Evolutionary conservation across 2,113 vertebrate species (phyloP), one percentile per base, ranked within the genome.

Genomic region (Dolichallabes microphthalmus): DNA sequence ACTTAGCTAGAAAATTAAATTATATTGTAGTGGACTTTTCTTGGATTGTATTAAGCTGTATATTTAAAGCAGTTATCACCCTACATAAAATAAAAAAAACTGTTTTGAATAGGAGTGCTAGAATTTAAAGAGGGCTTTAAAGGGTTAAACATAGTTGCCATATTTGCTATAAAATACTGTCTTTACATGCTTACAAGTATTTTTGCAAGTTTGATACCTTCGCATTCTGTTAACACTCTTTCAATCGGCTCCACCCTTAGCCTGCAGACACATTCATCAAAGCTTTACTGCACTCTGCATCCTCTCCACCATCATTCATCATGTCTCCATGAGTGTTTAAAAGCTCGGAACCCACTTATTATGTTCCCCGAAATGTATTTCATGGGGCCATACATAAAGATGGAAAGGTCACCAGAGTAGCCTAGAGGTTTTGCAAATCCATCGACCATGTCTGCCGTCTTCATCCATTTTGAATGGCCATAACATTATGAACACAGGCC

Each of bases 191-290:
- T 10, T 57, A 39, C 35, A 82, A 58, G 53, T 58, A 74, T 60
- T 52, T 52, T 27, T 60, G 68, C 4, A 17, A 32, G 22, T 83
- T 83, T 74, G 32, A 74, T 60, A 84, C 58, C 60, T 77, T 77
- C 6, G 15, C 22, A 55, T 55, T 80, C 76, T 50, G 63, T 85
- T 39, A n/a, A 45, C 52, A 19, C 10, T 57, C 27, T 53, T 82
- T 80, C 64, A 85, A 17, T 78, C 75, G 39, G 30, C 75, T 69
- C 50, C 75, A 58, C 76, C 61, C 76, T 79, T 85, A 68, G 75
- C 84, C 84, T 45, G 79, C 12, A 78, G 84, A 80, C 58, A 85
- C 64, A 80, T 80, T 85, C 84, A 76, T 85, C 17, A 27, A 17
- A 30, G 30, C 64, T 85, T 50, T 71, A 57, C 63, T 80, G 25